Conservation (phyloP, 2,888 invertebrate genomes). For the Macrosiphum euphorbiae region DNA sequence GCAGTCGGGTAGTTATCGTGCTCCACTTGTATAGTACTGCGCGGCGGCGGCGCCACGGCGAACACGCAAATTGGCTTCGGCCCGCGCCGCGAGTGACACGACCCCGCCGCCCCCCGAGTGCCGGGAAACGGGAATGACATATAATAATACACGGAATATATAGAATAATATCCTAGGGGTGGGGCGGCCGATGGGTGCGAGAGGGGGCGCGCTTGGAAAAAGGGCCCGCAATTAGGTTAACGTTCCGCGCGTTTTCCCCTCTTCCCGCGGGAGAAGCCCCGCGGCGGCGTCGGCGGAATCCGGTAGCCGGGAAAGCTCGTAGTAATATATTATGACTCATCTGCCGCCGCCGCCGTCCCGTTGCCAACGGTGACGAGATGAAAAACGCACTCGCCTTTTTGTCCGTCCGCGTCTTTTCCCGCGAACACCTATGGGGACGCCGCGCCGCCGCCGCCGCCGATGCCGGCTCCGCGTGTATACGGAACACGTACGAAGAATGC, state of each 20-base stretch:
- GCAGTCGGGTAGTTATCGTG: not conserved
- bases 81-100: slow-evolving; percentile 22
- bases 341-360: slow-evolving; percentile 25
- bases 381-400: slow-evolving; percentile 38
- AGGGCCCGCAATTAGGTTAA: slow-evolving; percentile 64
- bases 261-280: slow-evolving; percentile 19
- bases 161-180: not conserved
- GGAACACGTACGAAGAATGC: not conserved
- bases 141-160: not conserved
- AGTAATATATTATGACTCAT: slow-evolving; percentile 53
- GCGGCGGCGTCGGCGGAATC: slow-evolving; percentile 37
- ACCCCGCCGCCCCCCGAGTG: not conserved
- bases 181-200: not conserved
- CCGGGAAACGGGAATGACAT: slow-evolving; percentile 27
- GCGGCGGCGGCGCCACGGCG: not conserved
- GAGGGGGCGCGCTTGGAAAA: slow-evolving; percentile 30
- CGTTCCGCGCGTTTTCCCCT: slow-evolving; percentile 43
- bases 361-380: slow-evolving; percentile 57
- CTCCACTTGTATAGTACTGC: not conserved
- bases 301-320: slow-evolving; percentile 58
- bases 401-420: not conserved
- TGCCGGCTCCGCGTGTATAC: not conserved
- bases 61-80: slow-evolving; percentile 51
- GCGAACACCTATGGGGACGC: not conserved
- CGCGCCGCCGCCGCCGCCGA: not conserved